Conservation (phyloP, 2,888 invertebrate genomes). For the Torymus tubicola region DNA sequence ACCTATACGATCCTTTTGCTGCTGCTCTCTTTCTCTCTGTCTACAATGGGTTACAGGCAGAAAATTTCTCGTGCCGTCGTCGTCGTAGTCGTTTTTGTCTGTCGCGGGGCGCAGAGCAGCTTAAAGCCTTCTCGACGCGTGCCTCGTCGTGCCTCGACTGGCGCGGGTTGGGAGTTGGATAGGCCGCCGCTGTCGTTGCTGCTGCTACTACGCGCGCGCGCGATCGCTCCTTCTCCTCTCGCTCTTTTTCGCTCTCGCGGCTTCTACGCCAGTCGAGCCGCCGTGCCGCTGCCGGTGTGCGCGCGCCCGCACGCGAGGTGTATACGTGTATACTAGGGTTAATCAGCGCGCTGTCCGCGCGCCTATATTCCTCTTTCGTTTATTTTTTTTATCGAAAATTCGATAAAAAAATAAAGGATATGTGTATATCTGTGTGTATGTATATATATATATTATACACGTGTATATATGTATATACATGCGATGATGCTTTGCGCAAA, state of each 20-base stretch:
- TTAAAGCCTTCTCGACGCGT: slow-evolving; percentile 46
- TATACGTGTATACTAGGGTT: background rate
- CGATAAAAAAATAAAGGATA: too few species aligned
- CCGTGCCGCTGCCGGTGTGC: background rate
- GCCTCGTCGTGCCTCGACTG: slow-evolving; percentile 55
- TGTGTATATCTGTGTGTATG: background rate
- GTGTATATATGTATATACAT: too few species aligned
- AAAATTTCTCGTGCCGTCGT: background rate
- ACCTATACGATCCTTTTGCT: background rate
- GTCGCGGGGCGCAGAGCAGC: too few species aligned
- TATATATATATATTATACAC: too few species aligned
- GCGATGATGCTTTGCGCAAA: too few species aligned
- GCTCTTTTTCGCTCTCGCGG: background rate
- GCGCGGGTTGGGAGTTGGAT: slow-evolving; percentile 3
- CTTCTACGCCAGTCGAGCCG: background rate
- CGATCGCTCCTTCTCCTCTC: background rate
- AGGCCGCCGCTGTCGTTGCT: background rate
- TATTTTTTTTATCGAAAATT: too few species aligned
- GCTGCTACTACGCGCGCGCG: slow-evolving; percentile 47
- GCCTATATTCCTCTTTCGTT: too few species aligned
- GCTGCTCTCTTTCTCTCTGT: slow-evolving; percentile 16
- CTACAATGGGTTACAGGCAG: background rate
- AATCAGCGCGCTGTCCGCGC: too few species aligned
- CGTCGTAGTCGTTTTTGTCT: too few species aligned
- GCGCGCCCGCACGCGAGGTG: background rate